Evolutionary conservation across 2,113 vertebrate genomes (phyloP), one percentile per base, ranked within the genome.

Genomic region (Genyomyrus donnyi): DNA sequence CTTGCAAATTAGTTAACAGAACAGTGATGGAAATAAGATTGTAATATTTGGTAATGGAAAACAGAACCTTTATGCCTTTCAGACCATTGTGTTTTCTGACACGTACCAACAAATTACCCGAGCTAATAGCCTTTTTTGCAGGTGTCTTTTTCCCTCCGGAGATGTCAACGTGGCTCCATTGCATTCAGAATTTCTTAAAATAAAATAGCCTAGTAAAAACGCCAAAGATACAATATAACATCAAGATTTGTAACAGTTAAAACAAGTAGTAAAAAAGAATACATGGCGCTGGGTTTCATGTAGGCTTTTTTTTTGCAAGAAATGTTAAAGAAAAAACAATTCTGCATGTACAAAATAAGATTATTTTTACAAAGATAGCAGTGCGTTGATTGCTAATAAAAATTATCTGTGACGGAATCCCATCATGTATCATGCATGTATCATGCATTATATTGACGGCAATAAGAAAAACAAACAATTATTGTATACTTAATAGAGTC

Each of bases 1-100:
- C 96, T 96, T 93, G 95, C 96, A 98, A 97, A 97, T 97, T 96
- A 96, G 97, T 97, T 96, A 97, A 96, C 94, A 95, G 96, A 93
- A 95, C 95, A 95, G 95, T 95, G 96, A 96, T 95, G 94, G 95
- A 96, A 96, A 97, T 96, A 96, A 94, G 94, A 94, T 93, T 95
- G 95, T 96, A 95, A 95, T 96, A 94, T 95, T 93, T 94, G 93
- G 94, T 94, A 95, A 96, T 94, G 94, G 94, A 95, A 95, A 96
- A 95, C 91, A 95, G 90, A 87, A 89, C 91, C 93, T 87, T 91
- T 94, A 92, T 91, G 89, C 92, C 91, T 93, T 93, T 92, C 92
- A 93, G 92, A 88, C 93, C 94, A 91, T 94, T 93, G 94, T 95
- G 94, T 93, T 95, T 94, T 94, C 93, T 95, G 94, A 95, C 94